phyloP scores from a whole-genome alignment of 2,113 vertebrate species.

The Pachycephala philippinensis region DNA sequence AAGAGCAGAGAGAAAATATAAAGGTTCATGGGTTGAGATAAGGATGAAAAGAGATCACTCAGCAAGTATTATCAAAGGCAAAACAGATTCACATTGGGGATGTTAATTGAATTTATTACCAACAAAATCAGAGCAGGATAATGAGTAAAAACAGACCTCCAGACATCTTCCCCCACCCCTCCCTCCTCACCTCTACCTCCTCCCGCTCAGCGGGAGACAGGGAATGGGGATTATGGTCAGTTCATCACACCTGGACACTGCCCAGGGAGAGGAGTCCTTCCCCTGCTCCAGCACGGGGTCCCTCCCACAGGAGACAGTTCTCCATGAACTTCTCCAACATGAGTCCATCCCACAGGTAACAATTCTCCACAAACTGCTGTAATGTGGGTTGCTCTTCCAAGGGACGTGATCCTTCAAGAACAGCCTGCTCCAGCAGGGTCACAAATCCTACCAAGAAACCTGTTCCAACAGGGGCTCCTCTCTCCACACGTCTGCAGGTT shows the following conservation, averaged over 20 bases:
- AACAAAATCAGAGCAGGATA: not conserved
- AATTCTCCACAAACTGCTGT: not conserved
- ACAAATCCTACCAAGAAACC: not conserved
- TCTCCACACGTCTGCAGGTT: not conserved
- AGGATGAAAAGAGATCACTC: not conserved
- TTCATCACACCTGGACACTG: not conserved
- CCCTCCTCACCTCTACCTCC: not conserved
- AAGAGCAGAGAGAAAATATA: not conserved
- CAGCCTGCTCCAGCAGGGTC: not conserved
- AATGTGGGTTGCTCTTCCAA: not conserved
- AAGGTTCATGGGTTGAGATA: not conserved
- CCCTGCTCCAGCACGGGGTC: fast-evolving
- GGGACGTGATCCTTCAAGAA: fast-evolving
- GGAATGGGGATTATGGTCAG: not conserved
- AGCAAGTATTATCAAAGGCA: not conserved
- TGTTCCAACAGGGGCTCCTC: not conserved
- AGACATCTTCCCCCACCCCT: not conserved
- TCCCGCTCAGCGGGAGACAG: fast-evolving
- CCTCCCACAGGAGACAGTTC: not conserved
- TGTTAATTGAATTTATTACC: not conserved
- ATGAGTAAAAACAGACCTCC: not conserved
- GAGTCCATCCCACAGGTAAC: not conserved
- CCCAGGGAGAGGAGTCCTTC: not conserved
- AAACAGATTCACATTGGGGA: not conserved
- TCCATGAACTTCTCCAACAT: not conserved